Evolutionary conservation across 2,888 invertebrate species (phyloP).

Genomic region (Lamellibrachia columna): DNA sequence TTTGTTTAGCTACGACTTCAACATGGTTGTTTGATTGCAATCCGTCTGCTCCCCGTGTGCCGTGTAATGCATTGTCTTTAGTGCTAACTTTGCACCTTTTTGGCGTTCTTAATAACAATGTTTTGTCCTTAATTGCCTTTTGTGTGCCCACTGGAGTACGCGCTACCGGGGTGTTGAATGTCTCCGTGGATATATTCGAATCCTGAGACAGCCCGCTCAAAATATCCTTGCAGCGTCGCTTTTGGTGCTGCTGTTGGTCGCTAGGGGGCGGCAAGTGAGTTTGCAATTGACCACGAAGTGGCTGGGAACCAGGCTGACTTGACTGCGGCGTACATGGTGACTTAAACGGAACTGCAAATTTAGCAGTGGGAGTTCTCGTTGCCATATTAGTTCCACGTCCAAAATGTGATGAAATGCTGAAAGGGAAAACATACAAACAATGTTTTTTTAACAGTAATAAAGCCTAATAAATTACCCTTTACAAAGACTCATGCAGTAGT

Average conservation of each 20-base stretch:
- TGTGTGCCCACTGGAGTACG: not conserved
- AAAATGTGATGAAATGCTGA: not conserved
- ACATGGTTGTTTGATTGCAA: not conserved
- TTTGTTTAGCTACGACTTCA: not conserved
- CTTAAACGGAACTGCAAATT: not conserved
- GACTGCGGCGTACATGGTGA: not conserved
- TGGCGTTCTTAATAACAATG: not conserved
- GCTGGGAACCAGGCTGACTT: not conserved
- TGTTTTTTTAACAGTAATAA: too few species aligned
- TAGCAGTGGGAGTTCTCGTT: not conserved
- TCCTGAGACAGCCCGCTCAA: not conserved
- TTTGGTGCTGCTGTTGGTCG: not conserved
- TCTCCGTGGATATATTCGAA: not conserved
- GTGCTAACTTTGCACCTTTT: not conserved
- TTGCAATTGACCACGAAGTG: not conserved
- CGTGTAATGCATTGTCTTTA: not conserved
- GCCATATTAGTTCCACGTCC: not conserved
- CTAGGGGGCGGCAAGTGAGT: not conserved
- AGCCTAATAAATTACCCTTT: too few species aligned
- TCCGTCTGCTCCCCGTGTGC: not conserved
- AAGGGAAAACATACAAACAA: not conserved
- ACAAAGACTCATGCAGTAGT: too few species aligned
- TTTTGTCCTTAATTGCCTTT: not conserved
- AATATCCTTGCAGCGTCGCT: conserved; percentile 1
- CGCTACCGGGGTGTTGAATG: not conserved